Conservation (phyloP, 2,797 vertebrate species). For the Protosalanx chinensis region DNA sequence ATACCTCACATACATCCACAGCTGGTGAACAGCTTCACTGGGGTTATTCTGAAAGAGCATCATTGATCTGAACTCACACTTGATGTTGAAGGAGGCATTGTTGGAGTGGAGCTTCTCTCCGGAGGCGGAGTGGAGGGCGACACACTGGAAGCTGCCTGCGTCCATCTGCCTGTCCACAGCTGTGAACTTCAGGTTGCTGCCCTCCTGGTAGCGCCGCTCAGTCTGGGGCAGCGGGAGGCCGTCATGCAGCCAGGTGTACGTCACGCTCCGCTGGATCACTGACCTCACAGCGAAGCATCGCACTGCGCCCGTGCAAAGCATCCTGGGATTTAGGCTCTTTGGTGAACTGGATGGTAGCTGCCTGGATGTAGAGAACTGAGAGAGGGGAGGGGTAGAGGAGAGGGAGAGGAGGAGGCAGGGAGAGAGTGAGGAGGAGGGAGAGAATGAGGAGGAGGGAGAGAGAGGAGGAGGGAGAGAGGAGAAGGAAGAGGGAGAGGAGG, state of each 20-base stretch:
- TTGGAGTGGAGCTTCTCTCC: conserved; percentile 76
- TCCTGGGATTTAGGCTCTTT: conserved; percentile 96
- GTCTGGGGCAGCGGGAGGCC: conserved; percentile 69
- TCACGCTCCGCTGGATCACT: conserved; percentile 63
- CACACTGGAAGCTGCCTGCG: conserved; percentile 84
- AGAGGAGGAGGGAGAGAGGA: not conserved
- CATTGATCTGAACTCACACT: conserved; percentile 82
- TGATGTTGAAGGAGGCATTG: conserved; percentile 95
- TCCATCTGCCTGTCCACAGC: conserved; percentile 84
- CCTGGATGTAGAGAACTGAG: conserved; percentile 71
- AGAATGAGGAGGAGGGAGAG: not conserved
- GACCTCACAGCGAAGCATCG: conserved; percentile 94
- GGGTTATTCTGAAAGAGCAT: no score
- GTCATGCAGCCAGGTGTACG: conserved; percentile 82
- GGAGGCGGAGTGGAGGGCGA: conserved; percentile 62
- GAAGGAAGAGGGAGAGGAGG: no score
- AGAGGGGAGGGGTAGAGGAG: not conserved
- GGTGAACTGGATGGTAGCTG: conserved; percentile 79
- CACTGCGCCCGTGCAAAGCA: conserved; percentile 90
- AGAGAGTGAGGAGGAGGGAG: conserved; percentile 35
- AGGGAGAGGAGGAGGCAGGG: conserved; percentile 16
- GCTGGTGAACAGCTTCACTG: no score
- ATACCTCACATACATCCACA: no score
- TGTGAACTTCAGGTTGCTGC: conserved; percentile 87
- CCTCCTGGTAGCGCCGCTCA: conserved; percentile 84